These are phyloP conservation scores for Zygothrica quintamaculata DNA, from an alignment of 2,888 invertebrate species.

Conservation along the genomic window DNA sequence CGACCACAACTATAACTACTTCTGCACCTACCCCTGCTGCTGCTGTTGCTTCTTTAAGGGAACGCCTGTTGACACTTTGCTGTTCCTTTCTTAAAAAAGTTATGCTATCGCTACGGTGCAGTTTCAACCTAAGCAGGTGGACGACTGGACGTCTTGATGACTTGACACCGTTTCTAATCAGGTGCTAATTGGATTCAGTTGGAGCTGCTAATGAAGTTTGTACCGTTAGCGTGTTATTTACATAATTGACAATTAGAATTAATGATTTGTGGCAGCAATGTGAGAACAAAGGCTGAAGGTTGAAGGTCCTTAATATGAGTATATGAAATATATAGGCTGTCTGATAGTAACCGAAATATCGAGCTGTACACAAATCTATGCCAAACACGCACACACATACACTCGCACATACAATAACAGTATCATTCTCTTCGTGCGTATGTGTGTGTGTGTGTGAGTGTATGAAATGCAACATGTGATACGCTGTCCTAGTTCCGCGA, in stretches of 20 bases:
- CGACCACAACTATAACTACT: neutral
- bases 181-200: conserved; percentile 59
- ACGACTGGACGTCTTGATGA: neutral
- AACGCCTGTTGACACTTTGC: conserved; percentile 52
- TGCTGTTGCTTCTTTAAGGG: conserved; percentile 14
- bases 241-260: conserved; percentile 10
- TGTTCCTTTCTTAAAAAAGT: conserved; percentile 17
- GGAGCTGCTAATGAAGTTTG: conserved; percentile 32
- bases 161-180: conserved; percentile 48
- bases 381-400: conserved; percentile 48
- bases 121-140: conserved; percentile 11
- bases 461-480: conserved; percentile 82
- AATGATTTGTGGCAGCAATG: conserved; percentile 22
- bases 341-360: conserved; percentile 40
- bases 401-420: conserved; percentile 12
- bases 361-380: conserved; percentile 57
- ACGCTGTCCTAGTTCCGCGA: conserved; percentile 81
- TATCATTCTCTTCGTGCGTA: conserved; percentile 9
- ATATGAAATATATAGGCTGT: neutral
- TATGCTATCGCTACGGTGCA: conserved; percentile 40
- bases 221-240: conserved; percentile 20
- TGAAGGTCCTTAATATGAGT: conserved; percentile 15
- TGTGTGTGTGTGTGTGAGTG: conserved; percentile 34
- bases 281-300: neutral
- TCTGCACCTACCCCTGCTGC: conserved; percentile 13